Evolutionary conservation across 2,797 vertebrate genomes (phyloP), one percentile per base, ranked within the genome.

Genomic region (Tympanoctomys barrerae): DNA sequence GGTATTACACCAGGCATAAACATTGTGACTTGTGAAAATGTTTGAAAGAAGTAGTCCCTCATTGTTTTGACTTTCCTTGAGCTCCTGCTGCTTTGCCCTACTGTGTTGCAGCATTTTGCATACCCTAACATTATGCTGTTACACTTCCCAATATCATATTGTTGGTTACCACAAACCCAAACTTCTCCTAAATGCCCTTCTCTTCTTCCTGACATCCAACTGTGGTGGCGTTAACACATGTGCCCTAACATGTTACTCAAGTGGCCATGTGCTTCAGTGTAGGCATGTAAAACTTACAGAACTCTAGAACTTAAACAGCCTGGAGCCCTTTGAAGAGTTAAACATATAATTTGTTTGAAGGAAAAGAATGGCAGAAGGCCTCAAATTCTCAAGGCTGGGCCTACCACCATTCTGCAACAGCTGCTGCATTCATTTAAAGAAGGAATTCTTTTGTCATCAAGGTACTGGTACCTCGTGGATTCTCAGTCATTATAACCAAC

Each of bases 241-340:
- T 24, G 81, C 68, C n/a, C 11, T 31, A 26, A 49, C 26, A 84
- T 36, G 77, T 80, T 22, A 7, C 11, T 59, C 39, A 77, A 90
- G 73, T 66, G 31, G 80, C 10, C 24, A 7, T 81, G 46, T 52
- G 64, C 36, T 19, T 91, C 78, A 78, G 70, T 19, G 9, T 52
- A 86, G 64, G 61, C 49, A 49, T 54, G 13, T 85, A 39, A 49
- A 1, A n/a, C 31, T 79, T 93, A 86, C 96, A 84, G 36, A 75
- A n/a, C 1, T 62, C 59, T 77, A 24, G 6, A 14, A 49, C 21
- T 95, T 81, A 93, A 96, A 52, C 24, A 77, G 3, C 16, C 36
- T 1, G 42, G 59, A 39, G 18, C 8, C n/a, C 26, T 88, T 85
- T 75, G 22, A 54, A 89, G 46, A 80, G 22, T 36, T 52, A 83